These are phyloP conservation scores for Plagodis dolabraria DNA, from an alignment of 2,888 invertebrate genomes.

Conservation along the genomic window DNA sequence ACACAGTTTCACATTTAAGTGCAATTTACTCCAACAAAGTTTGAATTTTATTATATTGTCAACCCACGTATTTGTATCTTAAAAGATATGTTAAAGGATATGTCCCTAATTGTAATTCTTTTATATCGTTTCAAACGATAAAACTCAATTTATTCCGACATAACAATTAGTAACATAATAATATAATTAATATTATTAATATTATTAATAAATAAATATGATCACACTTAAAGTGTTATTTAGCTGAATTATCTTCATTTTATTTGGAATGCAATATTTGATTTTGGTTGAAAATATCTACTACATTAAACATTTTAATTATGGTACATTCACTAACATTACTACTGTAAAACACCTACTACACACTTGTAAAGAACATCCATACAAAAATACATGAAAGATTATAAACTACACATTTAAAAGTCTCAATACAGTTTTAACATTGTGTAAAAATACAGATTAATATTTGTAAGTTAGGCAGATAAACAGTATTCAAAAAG, in stretches of 20 bases:
- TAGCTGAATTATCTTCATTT: constrained; percentile 25
- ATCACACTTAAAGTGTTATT: constrained; percentile 23
- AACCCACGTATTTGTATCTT: too few species aligned
- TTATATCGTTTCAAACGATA: constrained; percentile 64
- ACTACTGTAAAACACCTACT: constrained; percentile 38
- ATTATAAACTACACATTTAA: constrained; percentile 37
- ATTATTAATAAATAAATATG: constrained; percentile 9
- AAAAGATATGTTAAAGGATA: too few species aligned
- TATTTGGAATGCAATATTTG: constrained; percentile 61
- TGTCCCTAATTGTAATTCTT: constrained; percentile 1
- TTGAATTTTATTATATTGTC: too few species aligned
- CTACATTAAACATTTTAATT: constrained; percentile 29
- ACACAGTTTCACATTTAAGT: constrained; percentile 19
- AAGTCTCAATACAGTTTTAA: constrained; percentile 13
- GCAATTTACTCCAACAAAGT: constrained; percentile 1
- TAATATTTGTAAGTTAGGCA: not conserved
- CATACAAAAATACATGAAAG: constrained; percentile 68
- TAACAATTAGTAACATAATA: not conserved
- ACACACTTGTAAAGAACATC: constrained; percentile 49
- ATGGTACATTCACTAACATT: constrained; percentile 54
- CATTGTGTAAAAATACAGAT: constrained; percentile 8
- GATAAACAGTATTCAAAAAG: constrained; percentile 20
- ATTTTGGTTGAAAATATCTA: constrained; percentile 29
- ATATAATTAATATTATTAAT: too few species aligned
- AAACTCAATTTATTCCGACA: constrained; percentile 18